A percentile compares a stretch with the other conserved stretches of the same genome.
These are phyloP conservation scores for Neuroterus valhalla DNA, from an alignment of 1,140 invertebrate genomes.

Conservation along the genomic window DNA sequence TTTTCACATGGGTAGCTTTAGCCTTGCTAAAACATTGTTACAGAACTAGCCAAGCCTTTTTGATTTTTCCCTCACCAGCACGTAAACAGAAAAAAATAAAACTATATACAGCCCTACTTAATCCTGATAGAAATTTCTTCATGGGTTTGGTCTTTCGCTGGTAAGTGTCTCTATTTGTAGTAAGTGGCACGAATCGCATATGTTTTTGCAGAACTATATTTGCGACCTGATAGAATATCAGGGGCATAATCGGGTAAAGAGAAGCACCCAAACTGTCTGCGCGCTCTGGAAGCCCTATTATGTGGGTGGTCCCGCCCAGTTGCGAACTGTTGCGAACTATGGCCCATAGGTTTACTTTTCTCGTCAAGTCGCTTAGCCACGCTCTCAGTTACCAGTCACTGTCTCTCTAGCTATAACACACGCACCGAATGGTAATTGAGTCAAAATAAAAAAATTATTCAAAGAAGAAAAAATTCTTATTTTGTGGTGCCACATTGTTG, in stretches of 20 bases:
- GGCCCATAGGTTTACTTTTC: slow-evolving; percentile 47
- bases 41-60: no score
- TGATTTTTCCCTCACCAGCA: no score
- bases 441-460: neutral
- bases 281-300: slow-evolving; percentile 69
- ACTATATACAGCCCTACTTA: no score
- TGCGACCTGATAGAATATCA: slow-evolving; percentile 69
- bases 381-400: neutral
- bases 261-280: slow-evolving; percentile 72
- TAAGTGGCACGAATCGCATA: slow-evolving; percentile 9
- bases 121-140: no score
- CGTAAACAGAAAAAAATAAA: no score
- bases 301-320: slow-evolving; percentile 46
- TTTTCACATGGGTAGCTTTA: no score
- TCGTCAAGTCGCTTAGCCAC: slow-evolving; percentile 48
- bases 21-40: no score
- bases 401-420: neutral
- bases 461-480: no score
- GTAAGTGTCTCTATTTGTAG: neutral
- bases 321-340: slow-evolving; percentile 45
- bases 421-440: slow-evolving; percentile 12
- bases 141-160: no score
- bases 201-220: slow-evolving; percentile 62
- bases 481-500: neutral
- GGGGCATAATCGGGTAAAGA: slow-evolving; percentile 73